phyloP scores from a whole-genome alignment of 2,888 invertebrate species.

The Leucophenga maculata region DNA sequence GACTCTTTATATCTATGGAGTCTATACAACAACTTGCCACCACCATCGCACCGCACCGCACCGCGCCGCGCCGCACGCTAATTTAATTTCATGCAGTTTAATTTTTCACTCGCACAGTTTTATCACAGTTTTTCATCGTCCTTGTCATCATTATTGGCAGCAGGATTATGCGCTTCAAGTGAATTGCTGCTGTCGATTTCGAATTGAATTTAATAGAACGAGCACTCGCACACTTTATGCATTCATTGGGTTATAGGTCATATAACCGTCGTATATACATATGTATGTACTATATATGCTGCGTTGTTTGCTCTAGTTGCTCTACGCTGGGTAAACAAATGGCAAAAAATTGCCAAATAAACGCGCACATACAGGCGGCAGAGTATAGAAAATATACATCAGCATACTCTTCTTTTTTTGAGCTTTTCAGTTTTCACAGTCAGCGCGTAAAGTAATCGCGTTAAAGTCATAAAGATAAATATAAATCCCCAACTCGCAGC shows the following conservation, averaged over 20 bases:
- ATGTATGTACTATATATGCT: background rate
- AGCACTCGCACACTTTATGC: background rate
- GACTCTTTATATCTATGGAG: background rate
- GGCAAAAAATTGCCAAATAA: constrained; percentile 1
- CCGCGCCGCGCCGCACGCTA: background rate
- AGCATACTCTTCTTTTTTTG: no score
- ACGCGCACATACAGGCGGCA: no score
- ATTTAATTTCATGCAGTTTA: constrained; percentile 6
- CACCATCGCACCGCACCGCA: background rate
- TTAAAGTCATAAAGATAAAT: constrained; percentile 19
- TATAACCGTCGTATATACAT: background rate
- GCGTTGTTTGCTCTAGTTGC: constrained; percentile 7
- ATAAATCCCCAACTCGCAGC: constrained; percentile 14
- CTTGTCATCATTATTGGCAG: background rate
- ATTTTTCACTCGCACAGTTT: background rate
- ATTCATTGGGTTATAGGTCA: constrained; percentile 15
- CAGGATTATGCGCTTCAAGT: constrained; percentile 13
- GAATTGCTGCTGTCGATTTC: background rate
- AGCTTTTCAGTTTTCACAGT: constrained; percentile 40
- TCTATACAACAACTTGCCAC: background rate
- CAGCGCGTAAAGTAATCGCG: constrained; percentile 42
- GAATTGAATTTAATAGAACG: constrained; percentile 5
- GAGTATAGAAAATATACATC: no score
- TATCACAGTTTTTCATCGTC: background rate
- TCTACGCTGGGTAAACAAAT: background rate